Evolutionary conservation across 1,140 invertebrate species (phyloP), one percentile per base, ranked within the genome.

Genomic region (Aradophagus sp.): DNA sequence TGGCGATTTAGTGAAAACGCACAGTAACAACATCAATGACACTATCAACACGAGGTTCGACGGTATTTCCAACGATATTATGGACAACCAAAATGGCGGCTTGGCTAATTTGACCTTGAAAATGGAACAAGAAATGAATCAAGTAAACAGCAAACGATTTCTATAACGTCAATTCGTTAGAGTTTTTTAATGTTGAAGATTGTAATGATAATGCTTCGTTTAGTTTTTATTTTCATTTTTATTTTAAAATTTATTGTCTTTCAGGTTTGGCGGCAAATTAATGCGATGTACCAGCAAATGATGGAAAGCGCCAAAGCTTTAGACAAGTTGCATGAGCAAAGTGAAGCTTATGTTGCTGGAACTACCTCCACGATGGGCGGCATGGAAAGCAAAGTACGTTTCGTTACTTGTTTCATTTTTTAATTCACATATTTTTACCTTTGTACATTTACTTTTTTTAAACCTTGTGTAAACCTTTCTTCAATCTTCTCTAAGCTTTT

Each of bases 251-350:
- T 23, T 23, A 23, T 52, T 14, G 14, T 47, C 1, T 2, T 32
- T 53, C 0, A n/a, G 84, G 93, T 95, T 1, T 95, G 93, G 93
- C 84, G 93, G 11, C 93, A 94, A 83, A 94, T 95, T 69, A 93
- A 93, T 55, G 93, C 94, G 11, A 94, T 96, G 92, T 93, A 95
- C 80, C 90, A 92, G 62, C 92, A 95, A 77, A 90, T 96, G 75
- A 90, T 89, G 11, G 89, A 91, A 39, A 95, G 90, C 76, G 90
- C 92, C 5, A 89, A 89, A 31, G 88, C 92, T 1, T 81, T 96
- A 2, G 91, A 92, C 42, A 88, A 89, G 44, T 85, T 95, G n/a
- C 91, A 95, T 80, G 87, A 90, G 59, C 92, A 93, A 76, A 94
- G 93, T 12, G 91, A 92, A 70, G 87, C 87, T 31, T 95, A 95